Evolutionary conservation across 2,888 invertebrate species (phyloP).

Genomic region (Stenoptilia bipunctidactyla): DNA sequence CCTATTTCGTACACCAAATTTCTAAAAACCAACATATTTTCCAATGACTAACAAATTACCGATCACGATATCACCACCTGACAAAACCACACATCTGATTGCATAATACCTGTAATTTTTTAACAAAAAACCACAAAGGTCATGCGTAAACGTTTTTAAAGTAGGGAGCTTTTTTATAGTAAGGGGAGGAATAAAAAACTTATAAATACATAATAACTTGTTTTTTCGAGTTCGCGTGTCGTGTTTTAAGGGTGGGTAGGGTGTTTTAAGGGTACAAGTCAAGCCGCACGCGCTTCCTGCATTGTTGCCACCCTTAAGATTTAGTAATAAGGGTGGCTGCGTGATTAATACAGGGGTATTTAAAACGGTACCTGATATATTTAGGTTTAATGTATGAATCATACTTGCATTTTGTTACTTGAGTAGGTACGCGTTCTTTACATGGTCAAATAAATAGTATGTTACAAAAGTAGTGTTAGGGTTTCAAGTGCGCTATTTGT

Average conservation of each 20-base stretch:
- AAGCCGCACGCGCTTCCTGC: slow-evolving; percentile 43
- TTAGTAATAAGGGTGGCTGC: slow-evolving; percentile 11
- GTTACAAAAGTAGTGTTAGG: too few relatives aligned
- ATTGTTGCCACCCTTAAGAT: slow-evolving; percentile 37
- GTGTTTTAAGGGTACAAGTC: slow-evolving; percentile 47
- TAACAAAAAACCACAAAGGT: slow-evolving; percentile 23
- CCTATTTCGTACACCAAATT: too few relatives aligned
- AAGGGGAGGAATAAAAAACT: slow-evolving; percentile 45
- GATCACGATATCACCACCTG: slow-evolving; percentile 10
- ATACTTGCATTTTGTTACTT: too few relatives aligned
- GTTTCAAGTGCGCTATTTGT: too few relatives aligned
- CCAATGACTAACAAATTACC: neutral
- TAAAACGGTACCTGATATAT: too few relatives aligned
- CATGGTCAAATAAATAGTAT: too few relatives aligned
- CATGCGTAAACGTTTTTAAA: slow-evolving; percentile 15
- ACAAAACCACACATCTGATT: slow-evolving; percentile 8
- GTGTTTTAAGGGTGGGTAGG: slow-evolving; percentile 32
- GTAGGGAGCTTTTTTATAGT: slow-evolving; percentile 22
- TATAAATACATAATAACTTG: slow-evolving; percentile 40
- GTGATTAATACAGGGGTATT: too few relatives aligned
- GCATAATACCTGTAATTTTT: slow-evolving; percentile 9
- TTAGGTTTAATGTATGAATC: too few relatives aligned
- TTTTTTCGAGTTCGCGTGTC: slow-evolving; percentile 53
- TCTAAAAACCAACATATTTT: too few relatives aligned
- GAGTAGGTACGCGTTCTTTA: too few relatives aligned